phyloP scores from a whole-genome alignment of 2,888 invertebrate species.

The Hydrotaea cyrtoneurina region DNA sequence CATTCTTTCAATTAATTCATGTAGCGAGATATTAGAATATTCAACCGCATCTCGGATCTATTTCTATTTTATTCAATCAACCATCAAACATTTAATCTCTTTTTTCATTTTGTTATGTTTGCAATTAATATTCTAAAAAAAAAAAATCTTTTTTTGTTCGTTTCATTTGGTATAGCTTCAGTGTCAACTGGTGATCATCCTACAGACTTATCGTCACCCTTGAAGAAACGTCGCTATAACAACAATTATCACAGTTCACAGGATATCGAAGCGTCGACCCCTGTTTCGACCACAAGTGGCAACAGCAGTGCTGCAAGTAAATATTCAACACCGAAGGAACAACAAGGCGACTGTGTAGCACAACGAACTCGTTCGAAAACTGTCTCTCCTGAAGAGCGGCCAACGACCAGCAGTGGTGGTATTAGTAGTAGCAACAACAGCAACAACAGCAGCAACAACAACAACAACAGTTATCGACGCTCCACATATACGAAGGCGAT shows the following conservation, averaged over 20 bases:
- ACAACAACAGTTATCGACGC: slow-evolving; percentile 51
- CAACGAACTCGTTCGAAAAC: slow-evolving; percentile 80
- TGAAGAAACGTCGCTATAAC: slow-evolving; percentile 76
- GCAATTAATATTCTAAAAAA: no score
- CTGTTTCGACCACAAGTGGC: slow-evolving; percentile 50
- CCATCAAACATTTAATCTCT: no score
- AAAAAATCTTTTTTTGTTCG: neutral
- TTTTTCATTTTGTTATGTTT: no score
- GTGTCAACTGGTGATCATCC: slow-evolving; percentile 72
- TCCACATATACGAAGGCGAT: slow-evolving; percentile 52
- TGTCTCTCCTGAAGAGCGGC: slow-evolving; percentile 72
- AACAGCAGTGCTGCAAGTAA: slow-evolving; percentile 57
- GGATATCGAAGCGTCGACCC: slow-evolving; percentile 48
- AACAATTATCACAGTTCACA: slow-evolving; percentile 48
- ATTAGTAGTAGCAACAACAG: slow-evolving; percentile 52
- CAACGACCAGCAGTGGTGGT: slow-evolving; percentile 70
- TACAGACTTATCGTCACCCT: slow-evolving; percentile 72
- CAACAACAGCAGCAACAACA: slow-evolving; percentile 54
- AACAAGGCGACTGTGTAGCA: slow-evolving; percentile 77
- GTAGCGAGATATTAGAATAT: no score
- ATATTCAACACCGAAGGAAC: slow-evolving; percentile 50
- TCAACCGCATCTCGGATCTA: no score
- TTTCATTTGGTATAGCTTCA: slow-evolving; percentile 60
- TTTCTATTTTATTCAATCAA: no score
- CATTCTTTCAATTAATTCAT: no score